These are phyloP conservation scores for Kuschelorhynchus macadamiae DNA, from an alignment of 2,888 invertebrate species.

Conservation along the genomic window DNA sequence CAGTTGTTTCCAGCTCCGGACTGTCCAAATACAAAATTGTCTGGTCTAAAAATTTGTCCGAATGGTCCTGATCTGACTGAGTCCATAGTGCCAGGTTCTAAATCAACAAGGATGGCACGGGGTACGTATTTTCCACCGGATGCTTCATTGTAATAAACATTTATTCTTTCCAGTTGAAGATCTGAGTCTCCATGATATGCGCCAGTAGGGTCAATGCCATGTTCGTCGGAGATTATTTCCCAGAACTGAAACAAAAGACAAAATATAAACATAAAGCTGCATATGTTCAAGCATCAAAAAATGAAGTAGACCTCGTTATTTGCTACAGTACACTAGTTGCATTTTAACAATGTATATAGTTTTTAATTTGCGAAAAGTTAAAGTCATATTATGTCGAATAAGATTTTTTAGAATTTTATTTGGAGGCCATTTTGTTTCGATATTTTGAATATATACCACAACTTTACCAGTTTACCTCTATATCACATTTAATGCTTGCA, in stretches of 20 bases:
- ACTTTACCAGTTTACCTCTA: too few species aligned
- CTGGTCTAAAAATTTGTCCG: constrained; percentile 94
- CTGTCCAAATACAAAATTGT: constrained; percentile 95
- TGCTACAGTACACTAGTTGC: too few species aligned
- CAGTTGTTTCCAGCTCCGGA: constrained; percentile 90
- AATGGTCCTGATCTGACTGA: constrained; percentile 95
- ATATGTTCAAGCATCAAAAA: too few species aligned
- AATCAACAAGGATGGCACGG: constrained; percentile 91
- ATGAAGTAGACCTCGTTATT: too few species aligned
- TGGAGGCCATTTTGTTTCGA: too few species aligned
- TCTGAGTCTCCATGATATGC: constrained; percentile 93
- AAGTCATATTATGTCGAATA: too few species aligned
- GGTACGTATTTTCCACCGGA: constrained; percentile 97
- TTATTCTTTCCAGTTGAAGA: constrained; percentile 93
- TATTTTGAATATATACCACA: too few species aligned
- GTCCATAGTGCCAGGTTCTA: constrained; percentile 99
- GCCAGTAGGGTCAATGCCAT: constrained; percentile 93
- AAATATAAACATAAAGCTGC: too few species aligned
- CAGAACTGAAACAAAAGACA: constrained; percentile 79
- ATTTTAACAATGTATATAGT: too few species aligned
- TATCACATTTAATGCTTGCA: too few species aligned
- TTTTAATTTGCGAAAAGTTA: too few species aligned
- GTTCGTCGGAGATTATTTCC: constrained; percentile 97
- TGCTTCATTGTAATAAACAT: constrained; percentile 96
- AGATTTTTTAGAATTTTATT: too few species aligned